Evolutionary conservation across 2,797 vertebrate genomes (phyloP).

Genomic region (Intellagama lesueurii): DNA sequence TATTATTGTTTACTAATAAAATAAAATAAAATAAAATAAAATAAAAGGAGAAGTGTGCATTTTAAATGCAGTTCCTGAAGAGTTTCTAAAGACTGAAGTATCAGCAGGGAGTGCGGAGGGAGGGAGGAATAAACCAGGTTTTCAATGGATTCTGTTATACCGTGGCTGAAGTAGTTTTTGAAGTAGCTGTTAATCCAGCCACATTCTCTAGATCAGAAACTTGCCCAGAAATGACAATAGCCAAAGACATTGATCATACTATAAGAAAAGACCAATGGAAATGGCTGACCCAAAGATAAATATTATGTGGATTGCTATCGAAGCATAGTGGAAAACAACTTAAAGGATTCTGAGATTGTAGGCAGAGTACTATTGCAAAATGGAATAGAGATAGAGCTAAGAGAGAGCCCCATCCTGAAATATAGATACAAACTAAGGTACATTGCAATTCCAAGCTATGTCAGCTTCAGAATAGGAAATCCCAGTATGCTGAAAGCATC

Average conservation of each 20-base stretch:
- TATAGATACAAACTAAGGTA: not conserved
- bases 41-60: not conserved
- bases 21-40: too few relatives aligned
- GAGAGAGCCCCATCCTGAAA: not conserved
- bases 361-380: not conserved
- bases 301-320: not conserved
- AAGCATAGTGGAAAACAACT: not conserved
- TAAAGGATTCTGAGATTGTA: not conserved
- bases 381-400: not conserved
- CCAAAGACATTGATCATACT: not conserved
- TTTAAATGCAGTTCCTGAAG: not conserved
- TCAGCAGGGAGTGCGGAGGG: not conserved
- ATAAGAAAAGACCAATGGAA: not conserved
- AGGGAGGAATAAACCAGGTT: not conserved
- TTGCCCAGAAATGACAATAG: not conserved
- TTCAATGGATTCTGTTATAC: not conserved
- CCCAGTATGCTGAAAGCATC: not conserved
- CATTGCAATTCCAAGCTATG: not conserved
- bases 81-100: not conserved
- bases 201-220: conserved; percentile 2
- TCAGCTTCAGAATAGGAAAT: not conserved
- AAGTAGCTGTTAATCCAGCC: not conserved
- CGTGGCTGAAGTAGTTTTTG: not conserved
- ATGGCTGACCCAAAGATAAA: not conserved
- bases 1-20: too few relatives aligned